A percentile compares a stretch with the other conserved stretches of the same genome.
phyloP scores from a whole-genome alignment of 2,113 vertebrate genomes.

The Acanthisitta chloris region DNA sequence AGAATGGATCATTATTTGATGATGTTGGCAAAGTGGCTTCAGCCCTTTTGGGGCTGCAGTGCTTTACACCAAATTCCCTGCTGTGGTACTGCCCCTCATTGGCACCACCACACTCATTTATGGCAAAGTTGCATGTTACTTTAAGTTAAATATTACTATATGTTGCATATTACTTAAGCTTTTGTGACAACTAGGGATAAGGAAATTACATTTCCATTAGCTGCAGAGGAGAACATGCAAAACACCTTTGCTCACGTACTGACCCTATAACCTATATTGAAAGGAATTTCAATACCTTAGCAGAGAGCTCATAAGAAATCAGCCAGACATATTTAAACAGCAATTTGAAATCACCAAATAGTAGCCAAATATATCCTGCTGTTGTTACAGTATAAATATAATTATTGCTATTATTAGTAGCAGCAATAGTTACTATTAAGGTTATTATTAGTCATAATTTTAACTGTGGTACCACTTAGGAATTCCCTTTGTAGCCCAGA shows the following conservation, averaged over 20 bases:
- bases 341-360: conserved; percentile 41
- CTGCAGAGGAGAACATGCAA: not conserved
- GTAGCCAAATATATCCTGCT: not conserved
- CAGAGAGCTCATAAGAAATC: not conserved
- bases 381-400: conserved; percentile 36
- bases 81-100: not conserved
- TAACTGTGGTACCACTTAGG: conserved; percentile 19
- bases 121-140: not conserved
- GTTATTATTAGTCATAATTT: conserved; percentile 54
- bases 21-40: not conserved
- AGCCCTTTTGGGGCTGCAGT: not conserved
- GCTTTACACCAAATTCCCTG: not conserved
- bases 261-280: no score
- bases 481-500: conserved; percentile 18
- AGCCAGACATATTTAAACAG: not conserved
- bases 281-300: not conserved
- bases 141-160: fast-evolving
- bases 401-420: conserved; percentile 29
- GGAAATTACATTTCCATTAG: not conserved
- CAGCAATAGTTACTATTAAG: not conserved
- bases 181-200: not conserved
- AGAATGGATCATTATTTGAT: not conserved
- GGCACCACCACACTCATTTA: not conserved
- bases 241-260: not conserved
- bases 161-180: not conserved